Evolutionary conservation across 2,113 vertebrate genomes (phyloP).

Genomic region (Prietella phreatophila): DNA sequence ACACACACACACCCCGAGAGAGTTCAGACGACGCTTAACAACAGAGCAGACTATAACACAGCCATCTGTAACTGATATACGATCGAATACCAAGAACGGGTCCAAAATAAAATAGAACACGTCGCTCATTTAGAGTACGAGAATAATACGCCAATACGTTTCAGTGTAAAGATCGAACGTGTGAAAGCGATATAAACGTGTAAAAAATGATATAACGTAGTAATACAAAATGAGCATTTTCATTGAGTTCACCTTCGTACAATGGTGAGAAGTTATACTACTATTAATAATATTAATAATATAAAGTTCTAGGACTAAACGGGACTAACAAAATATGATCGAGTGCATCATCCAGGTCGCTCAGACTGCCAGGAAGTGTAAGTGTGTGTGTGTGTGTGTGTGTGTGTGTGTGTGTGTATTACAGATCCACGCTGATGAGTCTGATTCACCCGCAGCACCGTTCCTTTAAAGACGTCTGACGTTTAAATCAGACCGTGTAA

Average conservation of each 20-base stretch:
- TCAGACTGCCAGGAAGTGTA: too few relatives aligned
- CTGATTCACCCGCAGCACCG: neutral
- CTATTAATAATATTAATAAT: neutral
- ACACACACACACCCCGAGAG: too few relatives aligned
- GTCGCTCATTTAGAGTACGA: neutral
- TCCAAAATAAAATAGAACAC: neutral
- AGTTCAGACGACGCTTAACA: neutral
- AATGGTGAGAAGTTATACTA: too few relatives aligned
- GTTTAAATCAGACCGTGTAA: slow-evolving; percentile 10
- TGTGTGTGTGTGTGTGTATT: neutral
- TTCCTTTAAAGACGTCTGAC: neutral
- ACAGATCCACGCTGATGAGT: neutral
- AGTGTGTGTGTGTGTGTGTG: too few relatives aligned
- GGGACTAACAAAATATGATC: neutral
- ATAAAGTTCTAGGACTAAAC: neutral
- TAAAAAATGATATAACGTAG: neutral
- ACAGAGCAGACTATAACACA: neutral
- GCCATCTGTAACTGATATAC: neutral
- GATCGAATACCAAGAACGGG: neutral
- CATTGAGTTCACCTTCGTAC: neutral
- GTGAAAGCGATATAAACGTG: neutral
- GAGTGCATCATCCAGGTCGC: neutral
- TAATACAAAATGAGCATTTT: neutral
- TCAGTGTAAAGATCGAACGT: neutral
- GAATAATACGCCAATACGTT: neutral